Evolutionary conservation across 2,797 vertebrate genomes (phyloP), one percentile per base, ranked within the genome.

Genomic region (Tragelaphus oryx): DNA sequence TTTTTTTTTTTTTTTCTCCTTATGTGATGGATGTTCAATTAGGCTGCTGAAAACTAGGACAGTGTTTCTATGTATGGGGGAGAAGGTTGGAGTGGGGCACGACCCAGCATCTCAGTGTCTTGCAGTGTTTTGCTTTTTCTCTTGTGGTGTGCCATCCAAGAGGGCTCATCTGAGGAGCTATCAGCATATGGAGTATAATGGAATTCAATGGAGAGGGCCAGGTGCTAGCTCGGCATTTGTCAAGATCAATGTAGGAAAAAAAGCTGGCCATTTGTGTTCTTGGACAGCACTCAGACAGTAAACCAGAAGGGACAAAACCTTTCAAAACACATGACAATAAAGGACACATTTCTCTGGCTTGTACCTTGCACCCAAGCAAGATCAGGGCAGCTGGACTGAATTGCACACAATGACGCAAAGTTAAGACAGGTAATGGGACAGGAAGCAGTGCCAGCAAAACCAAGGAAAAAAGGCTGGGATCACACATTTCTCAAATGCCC

Each of bases 11-110:
- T 59, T 26, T 12, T 59, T 41, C 41, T 30, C 2, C 50, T 82
- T 93, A 88, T 22, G 83, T 30, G 87, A 94, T 8, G 48, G 95
- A 96, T 95, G 94, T 95, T 97, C 75, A 95, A 22, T 95, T 88
- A 97, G 84, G 93, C 86, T 94, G 54, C 89, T 12, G 57, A 97
- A 97, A 98, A 96, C 71, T 94, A 94, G 95, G 97, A 82, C 87
- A 97, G 94, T 87, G n/a, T 55, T 78, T 97, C 4, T 14, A 78
- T 87, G 82, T n/a, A 55, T 96, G 55, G 76, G 89, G 86, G 95
- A 60, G 88, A 96, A 95, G 78, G 86, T 78, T 94, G 0, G 0
- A 82, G 46, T 0, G 62, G 59, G 92, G 88, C 60, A 33, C 80
- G 95, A 80, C 83, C 37, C 68, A 88, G 91, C 91, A 75, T 54